Conservation (phyloP, 2,888 invertebrate genomes). For the Meiosimyza platycephala region DNA sequence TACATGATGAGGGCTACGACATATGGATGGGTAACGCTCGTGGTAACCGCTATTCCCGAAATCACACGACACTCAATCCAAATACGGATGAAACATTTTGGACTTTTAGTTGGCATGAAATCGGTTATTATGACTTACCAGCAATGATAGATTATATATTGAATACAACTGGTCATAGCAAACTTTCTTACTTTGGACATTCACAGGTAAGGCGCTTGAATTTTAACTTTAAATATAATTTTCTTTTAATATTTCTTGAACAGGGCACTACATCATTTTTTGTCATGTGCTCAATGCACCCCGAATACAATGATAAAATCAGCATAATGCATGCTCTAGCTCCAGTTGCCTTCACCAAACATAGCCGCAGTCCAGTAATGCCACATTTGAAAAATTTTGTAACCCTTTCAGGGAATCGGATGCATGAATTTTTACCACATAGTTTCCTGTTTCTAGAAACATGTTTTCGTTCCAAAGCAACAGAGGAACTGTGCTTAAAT, state of each 20-base stretch:
- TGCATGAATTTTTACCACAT: constrained; percentile 50
- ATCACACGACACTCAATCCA: constrained; percentile 66
- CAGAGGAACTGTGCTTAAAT: constrained; percentile 53
- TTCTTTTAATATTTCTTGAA: not conserved
- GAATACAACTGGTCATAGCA: constrained; percentile 66
- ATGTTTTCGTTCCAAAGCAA: constrained; percentile 45
- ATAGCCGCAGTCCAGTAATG: constrained; percentile 58
- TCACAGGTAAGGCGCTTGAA: constrained; percentile 71
- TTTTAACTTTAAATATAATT: not conserved
- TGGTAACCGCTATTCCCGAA: constrained; percentile 73
- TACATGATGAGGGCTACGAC: constrained; percentile 69
- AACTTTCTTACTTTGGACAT: constrained; percentile 75
- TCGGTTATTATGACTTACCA: constrained; percentile 76
- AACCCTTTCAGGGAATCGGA: constrained; percentile 31
- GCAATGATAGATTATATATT: constrained; percentile 74
- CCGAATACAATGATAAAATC: constrained; percentile 71
- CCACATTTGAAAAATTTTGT: constrained; percentile 42
- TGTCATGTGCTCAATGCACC: constrained; percentile 67
- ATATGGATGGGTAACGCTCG: constrained; percentile 76
- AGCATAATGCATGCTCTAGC: constrained; percentile 69
- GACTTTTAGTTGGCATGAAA: constrained; percentile 77
- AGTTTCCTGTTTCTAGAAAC: constrained; percentile 5
- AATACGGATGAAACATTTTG: constrained; percentile 71
- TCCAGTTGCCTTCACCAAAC: constrained; percentile 69
- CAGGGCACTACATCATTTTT: constrained; percentile 69